These are phyloP conservation scores for Rhynchonema sp. DNA, from an alignment of 2,888 invertebrate species.

Conservation along the genomic window DNA sequence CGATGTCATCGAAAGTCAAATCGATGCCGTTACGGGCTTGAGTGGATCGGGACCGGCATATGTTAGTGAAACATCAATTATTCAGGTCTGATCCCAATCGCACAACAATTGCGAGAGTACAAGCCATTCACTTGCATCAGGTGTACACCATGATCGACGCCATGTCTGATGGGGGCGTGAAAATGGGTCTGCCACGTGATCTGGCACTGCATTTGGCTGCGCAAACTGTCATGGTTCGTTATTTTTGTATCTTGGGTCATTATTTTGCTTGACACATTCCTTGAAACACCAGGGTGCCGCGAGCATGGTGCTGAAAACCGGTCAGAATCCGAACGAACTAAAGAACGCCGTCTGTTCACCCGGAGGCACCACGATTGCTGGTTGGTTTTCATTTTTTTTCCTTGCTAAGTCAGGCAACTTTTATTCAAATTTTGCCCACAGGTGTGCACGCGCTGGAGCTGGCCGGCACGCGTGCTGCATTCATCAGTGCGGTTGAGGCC, in stretches of 20 bases:
- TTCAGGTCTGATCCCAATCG: background rate
- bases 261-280: too few relatives aligned
- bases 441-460: background rate
- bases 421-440: background rate
- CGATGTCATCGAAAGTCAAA: constrained; percentile 43
- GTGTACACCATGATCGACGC: constrained; percentile 55
- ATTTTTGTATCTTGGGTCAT: too few relatives aligned
- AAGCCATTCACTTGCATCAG: background rate
- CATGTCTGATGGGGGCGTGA: constrained; percentile 76
- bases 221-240: constrained; percentile 57
- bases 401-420: background rate
- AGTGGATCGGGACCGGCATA: constrained; percentile 38
- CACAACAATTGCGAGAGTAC: background rate
- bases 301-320: constrained; percentile 59
- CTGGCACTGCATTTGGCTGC: constrained; percentile 65
- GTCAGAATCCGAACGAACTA: constrained; percentile 60
- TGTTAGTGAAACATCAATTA: constrained; percentile 30
- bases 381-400: constrained; percentile 47
- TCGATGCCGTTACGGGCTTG: constrained; percentile 36
- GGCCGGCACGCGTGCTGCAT: constrained; percentile 42
- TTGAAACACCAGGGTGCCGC: constrained; percentile 70
- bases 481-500: constrained; percentile 75
- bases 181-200: constrained; percentile 77
- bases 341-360: constrained; percentile 92
- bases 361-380: constrained; percentile 72